Conservation (phyloP, 2,113 vertebrate species). For the Aleadryas rufinucha region DNA sequence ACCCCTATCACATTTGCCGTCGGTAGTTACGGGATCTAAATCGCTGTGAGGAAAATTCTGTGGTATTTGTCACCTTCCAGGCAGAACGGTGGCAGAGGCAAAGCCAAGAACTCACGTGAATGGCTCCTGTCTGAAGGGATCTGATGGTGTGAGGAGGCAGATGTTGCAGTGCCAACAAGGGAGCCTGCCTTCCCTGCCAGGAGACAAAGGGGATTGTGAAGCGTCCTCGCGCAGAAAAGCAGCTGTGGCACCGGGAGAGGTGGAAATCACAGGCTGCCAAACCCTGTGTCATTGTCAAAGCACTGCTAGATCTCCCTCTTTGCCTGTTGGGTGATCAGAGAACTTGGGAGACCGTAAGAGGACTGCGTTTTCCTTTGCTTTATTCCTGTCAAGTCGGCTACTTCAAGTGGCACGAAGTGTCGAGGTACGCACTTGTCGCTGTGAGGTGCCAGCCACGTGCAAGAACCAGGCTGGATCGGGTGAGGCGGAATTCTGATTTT, state of each 20-base stretch:
- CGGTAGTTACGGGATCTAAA: neutral
- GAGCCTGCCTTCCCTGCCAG: neutral
- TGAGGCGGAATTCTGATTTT: too few species aligned
- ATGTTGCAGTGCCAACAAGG: neutral
- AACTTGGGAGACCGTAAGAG: neutral
- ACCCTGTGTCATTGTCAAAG: neutral
- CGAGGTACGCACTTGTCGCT: too few species aligned
- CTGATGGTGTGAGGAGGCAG: neutral
- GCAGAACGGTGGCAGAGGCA: neutral
- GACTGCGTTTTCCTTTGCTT: neutral
- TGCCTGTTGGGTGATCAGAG: neutral
- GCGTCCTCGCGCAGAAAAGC: neutral
- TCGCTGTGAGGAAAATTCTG: neutral
- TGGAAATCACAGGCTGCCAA: neutral
- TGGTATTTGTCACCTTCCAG: neutral
- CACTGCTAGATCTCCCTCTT: neutral
- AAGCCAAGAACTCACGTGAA: neutral
- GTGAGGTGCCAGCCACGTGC: too few species aligned
- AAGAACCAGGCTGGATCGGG: too few species aligned
- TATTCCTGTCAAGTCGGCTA: neutral
- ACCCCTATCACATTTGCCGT: rapidly evolving
- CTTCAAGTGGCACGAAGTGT: neutral
- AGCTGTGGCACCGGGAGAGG: neutral
- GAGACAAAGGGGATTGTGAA: neutral
- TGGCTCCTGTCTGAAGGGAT: neutral